Evolutionary conservation across 2,888 invertebrate species (phyloP), one percentile per base, ranked within the genome.

Genomic region (Acanthosepion pharaonis): DNA sequence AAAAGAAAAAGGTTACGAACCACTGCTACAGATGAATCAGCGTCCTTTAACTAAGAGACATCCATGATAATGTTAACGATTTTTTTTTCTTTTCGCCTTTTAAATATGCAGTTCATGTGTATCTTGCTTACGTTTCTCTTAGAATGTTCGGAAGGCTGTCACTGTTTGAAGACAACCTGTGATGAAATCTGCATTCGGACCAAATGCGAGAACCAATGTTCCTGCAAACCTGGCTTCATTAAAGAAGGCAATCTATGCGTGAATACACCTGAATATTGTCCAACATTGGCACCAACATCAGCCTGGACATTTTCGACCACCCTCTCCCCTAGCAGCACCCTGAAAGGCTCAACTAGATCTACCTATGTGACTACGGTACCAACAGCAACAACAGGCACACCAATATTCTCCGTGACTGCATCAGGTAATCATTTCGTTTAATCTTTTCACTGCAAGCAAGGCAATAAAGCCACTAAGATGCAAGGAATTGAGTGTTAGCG

Each of bases 111-210:
- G 8, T 42, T 42, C 42, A 1, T 42, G 2, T 42, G 42, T 42
- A 42, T 42, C 3, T 42, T 42, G 42, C 1, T n/a, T 78, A 1
- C n/a, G 28, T 92, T n/a, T 51, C 4, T 51, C 53, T 23, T n/a
- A 93, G 93, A 53, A 2, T 93, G 93, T 49, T 53, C 53, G n/a
- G 18, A 53, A 5, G 18, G 25, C 5, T 93, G 93, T 28, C 93
- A 93, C 33, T 93, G 93, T 15, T 53, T 18, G 49, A 93, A 93
- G n/a, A 25, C 23, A 53, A n/a, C 93, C 8, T 93, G 93, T 49
- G 93, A 93, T 51, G 93, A 93, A 18, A 51, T 93, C 18, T 93
- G 93, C 11, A 49, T 93, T 49, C n/a, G 93, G 23, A 93, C 28
- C 28, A 93, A 20, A 33, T 93, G 93, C n/a, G 93, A 51, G 9